Evolutionary conservation across 1,140 invertebrate genomes (phyloP), one percentile per base, ranked within the genome.

Genomic region (Drosophila quadrilineata): DNA sequence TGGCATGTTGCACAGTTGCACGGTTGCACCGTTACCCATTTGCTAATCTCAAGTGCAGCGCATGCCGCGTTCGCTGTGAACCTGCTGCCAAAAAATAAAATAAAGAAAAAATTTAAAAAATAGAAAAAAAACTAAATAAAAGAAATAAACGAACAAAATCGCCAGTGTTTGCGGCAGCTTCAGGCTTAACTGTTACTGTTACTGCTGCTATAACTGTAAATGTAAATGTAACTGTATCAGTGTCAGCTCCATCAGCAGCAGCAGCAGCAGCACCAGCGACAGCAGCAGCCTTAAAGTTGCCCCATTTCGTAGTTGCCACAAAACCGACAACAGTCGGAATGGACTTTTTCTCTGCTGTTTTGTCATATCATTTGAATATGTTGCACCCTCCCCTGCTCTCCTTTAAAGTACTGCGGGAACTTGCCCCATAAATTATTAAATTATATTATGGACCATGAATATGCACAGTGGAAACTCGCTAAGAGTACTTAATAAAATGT

Each of bases 11-110:
- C 48, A 62, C 22, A 29, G 59, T 50, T 24, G 45, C 31, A 14
- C n/a, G 6, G 46, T 35, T 35, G 22, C 41, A 26, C 38, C 14
- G 38, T 22, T 36, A 16, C 31, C 40, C 29, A 36, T 14, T 19
- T 38, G 22, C 38, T 38, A 43, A 28, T 52, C 56, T 66, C 56
- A 66, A 52, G 63, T 46, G 63, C 63, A 66, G 63, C 63, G 63
- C 56, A 60, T 60, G 64, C 66, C 57, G 43, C 67, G 57, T 77
- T 73, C 53, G 75, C 38, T 64, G 64, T 79, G 75, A 77, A 77
- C 75, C 74, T 77, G 75, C 75, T 56, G 60, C 75, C 56, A 56
- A 63, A 64, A 54, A 35, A 28, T 14, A 22, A 31, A 58, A 35
- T 19, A 48, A 62, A 26, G 8, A 22, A 36, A 70, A 29, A 45